A percentile compares a stretch with the other conserved stretches of the same genome.
Conservation (phyloP, 2,888 invertebrate genomes). For the Drosophila neonasuta region DNA sequence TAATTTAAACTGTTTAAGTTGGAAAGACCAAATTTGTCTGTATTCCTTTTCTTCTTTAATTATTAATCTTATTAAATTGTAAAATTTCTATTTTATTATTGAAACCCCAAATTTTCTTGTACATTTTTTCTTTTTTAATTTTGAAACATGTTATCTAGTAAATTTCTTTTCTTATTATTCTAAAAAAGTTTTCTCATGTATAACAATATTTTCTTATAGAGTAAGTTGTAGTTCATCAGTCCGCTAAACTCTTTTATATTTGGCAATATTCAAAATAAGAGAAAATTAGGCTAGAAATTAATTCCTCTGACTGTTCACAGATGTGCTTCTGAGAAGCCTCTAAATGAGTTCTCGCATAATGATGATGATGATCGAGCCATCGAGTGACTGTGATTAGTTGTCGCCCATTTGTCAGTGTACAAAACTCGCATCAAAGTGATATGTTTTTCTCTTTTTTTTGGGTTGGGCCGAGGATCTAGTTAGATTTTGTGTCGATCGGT, state of each 20-base stretch:
- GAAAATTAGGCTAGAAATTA: neutral
- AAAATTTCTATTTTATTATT: no score
- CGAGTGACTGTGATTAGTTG: slow-evolving; percentile 71
- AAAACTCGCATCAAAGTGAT: slow-evolving; percentile 56
- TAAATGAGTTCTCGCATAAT: slow-evolving; percentile 14
- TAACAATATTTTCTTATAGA: neutral
- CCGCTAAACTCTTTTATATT: neutral
- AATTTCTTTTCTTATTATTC: no score
- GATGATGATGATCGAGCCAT: slow-evolving; percentile 42
- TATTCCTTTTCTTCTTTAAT: no score
- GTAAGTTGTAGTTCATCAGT: neutral
- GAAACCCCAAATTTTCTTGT: accelerated
- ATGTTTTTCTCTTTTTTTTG: slow-evolving; percentile 2
- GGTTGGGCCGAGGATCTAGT: slow-evolving; percentile 14
- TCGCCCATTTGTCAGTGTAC: slow-evolving; percentile 69
- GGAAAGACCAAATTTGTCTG: no score
- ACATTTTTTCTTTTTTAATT: no score
- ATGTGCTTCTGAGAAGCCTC: neutral
- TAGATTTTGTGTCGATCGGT: slow-evolving; percentile 16
- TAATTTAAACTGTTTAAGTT: no score
- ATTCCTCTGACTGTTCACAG: neutral
- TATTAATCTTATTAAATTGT: no score
- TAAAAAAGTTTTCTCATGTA: no score
- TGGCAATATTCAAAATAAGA: neutral
- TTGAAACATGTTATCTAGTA: no score